Evolutionary conservation across 2,113 vertebrate genomes (phyloP).

Genomic region (Montifringilla adamsi): DNA sequence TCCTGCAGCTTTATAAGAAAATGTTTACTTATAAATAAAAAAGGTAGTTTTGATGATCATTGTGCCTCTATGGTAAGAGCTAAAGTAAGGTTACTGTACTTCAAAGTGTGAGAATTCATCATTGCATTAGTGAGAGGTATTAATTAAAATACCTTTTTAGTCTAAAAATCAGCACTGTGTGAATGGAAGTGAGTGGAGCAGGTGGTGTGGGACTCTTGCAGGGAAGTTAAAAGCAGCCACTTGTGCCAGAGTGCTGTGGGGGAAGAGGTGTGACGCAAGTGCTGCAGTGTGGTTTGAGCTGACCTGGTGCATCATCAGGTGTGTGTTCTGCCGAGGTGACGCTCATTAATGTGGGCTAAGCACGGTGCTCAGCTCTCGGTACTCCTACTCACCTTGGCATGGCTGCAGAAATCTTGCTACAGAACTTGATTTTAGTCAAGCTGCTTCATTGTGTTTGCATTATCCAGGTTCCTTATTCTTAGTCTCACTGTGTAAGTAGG

Average conservation of each 20-base stretch:
- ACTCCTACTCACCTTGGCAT: neutral
- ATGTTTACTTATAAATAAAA: neutral
- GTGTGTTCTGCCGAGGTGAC: neutral
- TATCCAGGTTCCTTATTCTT: neutral
- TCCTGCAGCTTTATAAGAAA: neutral
- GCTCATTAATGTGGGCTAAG: neutral
- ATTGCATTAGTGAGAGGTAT: neutral
- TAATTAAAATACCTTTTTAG: neutral
- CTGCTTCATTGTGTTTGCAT: neutral
- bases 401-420: neutral
- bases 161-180: neutral
- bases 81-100: neutral
- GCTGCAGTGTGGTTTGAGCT: neutral
- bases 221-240: neutral
- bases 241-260: neutral
- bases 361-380: neutral
- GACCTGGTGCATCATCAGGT: neutral
- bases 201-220: neutral
- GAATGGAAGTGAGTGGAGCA: neutral
- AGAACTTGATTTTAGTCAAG: neutral
- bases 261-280: neutral
- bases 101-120: neutral
- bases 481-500: neutral
- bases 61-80: neutral
- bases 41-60: neutral